phyloP scores from a whole-genome alignment of 2,113 vertebrate genomes.

The Xerus inauris region DNA sequence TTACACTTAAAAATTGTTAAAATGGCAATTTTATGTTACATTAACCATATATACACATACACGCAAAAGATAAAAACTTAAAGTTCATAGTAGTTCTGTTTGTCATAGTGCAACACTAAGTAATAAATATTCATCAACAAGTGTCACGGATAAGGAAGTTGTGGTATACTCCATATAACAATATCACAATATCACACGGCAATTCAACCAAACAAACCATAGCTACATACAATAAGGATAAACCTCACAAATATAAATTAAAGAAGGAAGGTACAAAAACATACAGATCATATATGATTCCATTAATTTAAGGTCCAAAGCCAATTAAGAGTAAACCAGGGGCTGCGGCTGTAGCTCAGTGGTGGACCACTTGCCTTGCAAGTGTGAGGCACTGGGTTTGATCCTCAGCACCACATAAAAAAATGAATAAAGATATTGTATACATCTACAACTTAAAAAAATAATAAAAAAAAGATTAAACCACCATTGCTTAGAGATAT shows the following conservation, averaged over 20 bases:
- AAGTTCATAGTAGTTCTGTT: not conserved
- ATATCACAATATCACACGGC: not conserved
- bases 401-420: no score
- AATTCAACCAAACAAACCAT: not conserved
- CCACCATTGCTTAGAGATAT: not conserved
- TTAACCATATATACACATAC: not conserved
- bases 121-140: conserved; percentile 8
- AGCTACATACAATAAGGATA: not conserved
- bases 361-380: no score
- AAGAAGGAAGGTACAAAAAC: not conserved
- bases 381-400: no score
- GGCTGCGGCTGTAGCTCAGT: no score
- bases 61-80: not conserved
- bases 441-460: no score
- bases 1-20: not conserved
- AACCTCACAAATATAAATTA: not conserved
- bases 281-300: not conserved
- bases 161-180: not conserved
- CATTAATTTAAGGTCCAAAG: conserved; percentile 1
- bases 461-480: no score
- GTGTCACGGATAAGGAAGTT: not conserved
- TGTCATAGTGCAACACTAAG: not conserved
- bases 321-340: not conserved
- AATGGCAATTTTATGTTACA: not conserved
- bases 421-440: no score